A percentile compares a stretch with the other conserved stretches of the same genome.
phyloP scores from a whole-genome alignment of 2,888 invertebrate genomes.

The Peribatodes rhomboidaria region DNA sequence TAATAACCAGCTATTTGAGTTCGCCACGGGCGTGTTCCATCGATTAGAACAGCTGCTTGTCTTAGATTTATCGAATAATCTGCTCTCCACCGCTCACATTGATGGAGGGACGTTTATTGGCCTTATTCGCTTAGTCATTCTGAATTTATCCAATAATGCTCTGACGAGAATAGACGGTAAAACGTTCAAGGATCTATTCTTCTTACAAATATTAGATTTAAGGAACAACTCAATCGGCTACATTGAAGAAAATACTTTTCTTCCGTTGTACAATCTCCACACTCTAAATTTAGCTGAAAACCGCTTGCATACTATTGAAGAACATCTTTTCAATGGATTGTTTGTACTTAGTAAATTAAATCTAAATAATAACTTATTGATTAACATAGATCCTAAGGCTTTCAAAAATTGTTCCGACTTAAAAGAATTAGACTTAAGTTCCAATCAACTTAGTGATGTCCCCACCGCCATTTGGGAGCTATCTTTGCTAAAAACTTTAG shows the following conservation, averaged over 20 bases:
- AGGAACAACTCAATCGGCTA: constrained; percentile 95
- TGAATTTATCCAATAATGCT: constrained; percentile 95
- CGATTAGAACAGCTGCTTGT: constrained; percentile 94
- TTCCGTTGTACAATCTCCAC: constrained; percentile 95
- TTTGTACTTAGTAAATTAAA: constrained; percentile 94
- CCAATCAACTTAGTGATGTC: constrained; percentile 92
- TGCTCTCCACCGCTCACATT: constrained; percentile 93
- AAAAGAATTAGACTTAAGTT: constrained; percentile 95
- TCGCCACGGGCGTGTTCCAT: constrained; percentile 94
- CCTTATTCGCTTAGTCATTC: constrained; percentile 93
- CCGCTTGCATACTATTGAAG: constrained; percentile 92
- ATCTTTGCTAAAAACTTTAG: constrained; percentile 94
- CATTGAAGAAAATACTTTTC: constrained; percentile 94
- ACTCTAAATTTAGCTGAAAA: constrained; percentile 96
- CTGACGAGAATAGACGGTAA: constrained; percentile 93
- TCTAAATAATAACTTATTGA: constrained; percentile 93
- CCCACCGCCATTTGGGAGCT: constrained; percentile 94
- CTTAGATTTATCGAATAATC: constrained; percentile 94
- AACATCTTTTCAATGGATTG: constrained; percentile 93
- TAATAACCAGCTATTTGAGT: constrained; percentile 94
- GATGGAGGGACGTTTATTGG: constrained; percentile 95
- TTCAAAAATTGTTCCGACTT: constrained; percentile 95
- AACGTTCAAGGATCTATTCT: constrained; percentile 95
- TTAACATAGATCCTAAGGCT: constrained; percentile 91
- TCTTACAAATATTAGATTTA: constrained; percentile 94